Evolutionary conservation across 2,113 vertebrate genomes (phyloP).

Genomic region (Bufo gargarizans): DNA sequence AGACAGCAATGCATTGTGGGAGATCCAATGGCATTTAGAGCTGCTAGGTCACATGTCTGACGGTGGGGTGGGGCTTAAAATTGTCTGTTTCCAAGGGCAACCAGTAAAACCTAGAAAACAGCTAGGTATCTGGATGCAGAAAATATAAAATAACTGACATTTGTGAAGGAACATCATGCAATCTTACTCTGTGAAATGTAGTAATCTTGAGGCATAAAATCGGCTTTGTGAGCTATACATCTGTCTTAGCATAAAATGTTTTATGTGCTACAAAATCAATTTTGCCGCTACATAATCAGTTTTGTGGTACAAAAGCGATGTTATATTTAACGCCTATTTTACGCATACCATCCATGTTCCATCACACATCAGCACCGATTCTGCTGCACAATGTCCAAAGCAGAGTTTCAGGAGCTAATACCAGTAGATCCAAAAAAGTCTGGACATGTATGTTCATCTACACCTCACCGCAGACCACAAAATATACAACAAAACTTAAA

Average conservation of each 20-base stretch:
- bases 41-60: no score
- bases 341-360: background rate
- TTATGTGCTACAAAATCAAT: slow-evolving; percentile 3
- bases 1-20: no score
- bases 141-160: no score
- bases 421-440: no score
- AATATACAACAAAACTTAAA: background rate
- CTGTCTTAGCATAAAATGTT: background rate
- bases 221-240: background rate
- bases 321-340: background rate
- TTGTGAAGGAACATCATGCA: background rate
- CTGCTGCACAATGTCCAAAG: no score
- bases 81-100: background rate
- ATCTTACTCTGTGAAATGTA: background rate
- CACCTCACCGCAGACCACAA: no score
- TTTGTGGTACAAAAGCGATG: background rate
- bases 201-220: background rate
- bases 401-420: no score
- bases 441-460: no score
- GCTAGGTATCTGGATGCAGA: no score
- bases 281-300: background rate
- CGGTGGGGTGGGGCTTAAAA: no score
- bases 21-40: no score
- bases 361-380: no score
- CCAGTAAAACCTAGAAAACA: background rate